Evolutionary conservation across 2,113 vertebrate genomes (phyloP).

Genomic region (Garra rufa): DNA sequence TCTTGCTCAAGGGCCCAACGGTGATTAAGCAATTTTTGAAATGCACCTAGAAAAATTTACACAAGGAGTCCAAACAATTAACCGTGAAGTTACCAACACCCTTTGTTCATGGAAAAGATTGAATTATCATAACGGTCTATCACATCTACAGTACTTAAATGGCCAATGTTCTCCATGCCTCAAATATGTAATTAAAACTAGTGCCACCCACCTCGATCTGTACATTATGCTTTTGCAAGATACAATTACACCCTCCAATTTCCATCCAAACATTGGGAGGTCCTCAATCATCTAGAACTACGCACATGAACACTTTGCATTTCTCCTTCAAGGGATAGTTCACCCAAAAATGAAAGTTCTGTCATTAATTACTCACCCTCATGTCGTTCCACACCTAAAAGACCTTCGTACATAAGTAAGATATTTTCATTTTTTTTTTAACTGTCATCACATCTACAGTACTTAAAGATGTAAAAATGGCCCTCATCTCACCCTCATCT

Average conservation of each 20-base stretch:
- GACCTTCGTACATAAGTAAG: too few species aligned
- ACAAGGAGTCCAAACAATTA: background rate
- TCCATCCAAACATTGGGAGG: background rate
- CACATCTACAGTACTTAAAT: background rate
- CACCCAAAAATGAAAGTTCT: too few species aligned
- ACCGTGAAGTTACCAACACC: background rate
- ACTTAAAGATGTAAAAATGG: too few species aligned
- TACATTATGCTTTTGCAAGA: background rate
- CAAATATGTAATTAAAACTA: background rate
- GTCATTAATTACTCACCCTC: too few species aligned
- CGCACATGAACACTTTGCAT: too few species aligned
- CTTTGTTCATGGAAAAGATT: background rate
- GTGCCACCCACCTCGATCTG: background rate
- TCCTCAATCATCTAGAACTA: background rate
- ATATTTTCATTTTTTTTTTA: too few species aligned
- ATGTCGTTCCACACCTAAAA: too few species aligned
- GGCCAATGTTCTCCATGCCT: background rate
- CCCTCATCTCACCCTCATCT: too few species aligned
- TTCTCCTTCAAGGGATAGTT: too few species aligned
- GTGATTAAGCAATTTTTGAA: background rate
- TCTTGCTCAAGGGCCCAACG: background rate
- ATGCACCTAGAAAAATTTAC: background rate
- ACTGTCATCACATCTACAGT: too few species aligned
- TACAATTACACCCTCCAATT: conserved; percentile 22
- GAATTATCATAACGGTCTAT: background rate